phyloP scores from a whole-genome alignment of 2,888 invertebrate species.

The Amphipyra tragopoginis region DNA sequence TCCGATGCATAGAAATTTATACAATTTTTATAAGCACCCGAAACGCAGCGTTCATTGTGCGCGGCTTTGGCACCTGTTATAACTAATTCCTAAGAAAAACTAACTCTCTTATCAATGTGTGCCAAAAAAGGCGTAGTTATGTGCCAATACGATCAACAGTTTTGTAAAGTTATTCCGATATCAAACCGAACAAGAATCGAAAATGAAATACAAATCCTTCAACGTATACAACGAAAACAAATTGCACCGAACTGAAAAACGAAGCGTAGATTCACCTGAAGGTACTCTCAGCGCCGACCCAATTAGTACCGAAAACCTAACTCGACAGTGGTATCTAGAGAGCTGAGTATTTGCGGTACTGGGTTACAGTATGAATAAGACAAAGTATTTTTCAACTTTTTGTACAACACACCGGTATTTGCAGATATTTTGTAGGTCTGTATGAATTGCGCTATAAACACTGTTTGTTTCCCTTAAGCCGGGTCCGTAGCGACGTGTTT shows the following conservation, averaged over 20 bases:
- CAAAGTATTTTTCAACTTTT: too few species aligned
- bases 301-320: slow-evolving; percentile 45
- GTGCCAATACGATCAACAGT: not conserved
- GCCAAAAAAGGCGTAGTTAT: not conserved
- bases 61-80: too few species aligned
- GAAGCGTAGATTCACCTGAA: slow-evolving; percentile 19
- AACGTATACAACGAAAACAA: slow-evolving; percentile 19
- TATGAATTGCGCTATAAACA: too few species aligned
- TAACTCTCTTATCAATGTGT: not conserved
- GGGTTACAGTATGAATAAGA: slow-evolving; percentile 1
- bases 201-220: slow-evolving; percentile 14
- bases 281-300: slow-evolving; percentile 31
- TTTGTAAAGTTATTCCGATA: not conserved
- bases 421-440: too few species aligned
- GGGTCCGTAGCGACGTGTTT: too few species aligned
- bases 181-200: not conserved
- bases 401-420: too few species aligned
- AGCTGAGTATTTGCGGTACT: slow-evolving; percentile 5
- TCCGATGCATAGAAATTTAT: too few species aligned
- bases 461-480: too few species aligned
- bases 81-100: too few species aligned
- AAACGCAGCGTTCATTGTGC: too few species aligned
- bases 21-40: too few species aligned
- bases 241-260: slow-evolving; percentile 29
- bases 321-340: slow-evolving; percentile 2